Evolutionary conservation across 2,888 invertebrate species (phyloP).

Genomic region (Hyalella azteca): DNA sequence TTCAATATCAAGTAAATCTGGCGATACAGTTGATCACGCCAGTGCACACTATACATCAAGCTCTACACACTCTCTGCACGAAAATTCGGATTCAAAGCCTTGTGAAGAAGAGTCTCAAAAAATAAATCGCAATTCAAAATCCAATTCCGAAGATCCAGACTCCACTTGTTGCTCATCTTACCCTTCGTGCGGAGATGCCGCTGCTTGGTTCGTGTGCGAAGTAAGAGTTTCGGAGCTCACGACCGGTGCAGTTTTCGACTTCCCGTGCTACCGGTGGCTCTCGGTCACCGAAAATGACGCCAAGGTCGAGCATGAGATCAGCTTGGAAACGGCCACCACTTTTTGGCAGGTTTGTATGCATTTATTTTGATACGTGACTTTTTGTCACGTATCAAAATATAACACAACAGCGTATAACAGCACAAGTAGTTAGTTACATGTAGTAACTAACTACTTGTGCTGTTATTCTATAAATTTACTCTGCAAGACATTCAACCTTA

Average conservation of each 20-base stretch:
- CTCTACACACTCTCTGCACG: too few relatives aligned
- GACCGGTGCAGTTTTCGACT: slow-evolving; percentile 46
- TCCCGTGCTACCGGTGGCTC: slow-evolving; percentile 54
- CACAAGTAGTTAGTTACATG: too few relatives aligned
- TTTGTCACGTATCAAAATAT: too few relatives aligned
- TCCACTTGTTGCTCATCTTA: slow-evolving; percentile 16
- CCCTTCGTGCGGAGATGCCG: slow-evolving; percentile 3
- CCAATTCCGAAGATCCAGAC: neutral
- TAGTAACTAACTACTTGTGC: too few relatives aligned
- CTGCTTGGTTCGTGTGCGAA: slow-evolving; percentile 54
- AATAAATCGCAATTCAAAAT: neutral
- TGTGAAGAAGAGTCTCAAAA: neutral
- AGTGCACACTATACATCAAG: too few relatives aligned
- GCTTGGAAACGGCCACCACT: slow-evolving; percentile 50
- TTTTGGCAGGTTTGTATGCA: slow-evolving; percentile 48
- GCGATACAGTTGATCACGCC: too few relatives aligned
- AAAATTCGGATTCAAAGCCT: neutral
- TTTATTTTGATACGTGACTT: too few relatives aligned
- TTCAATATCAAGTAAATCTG: neutral
- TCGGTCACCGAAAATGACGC: slow-evolving; percentile 51
- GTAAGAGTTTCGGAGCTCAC: slow-evolving; percentile 51
- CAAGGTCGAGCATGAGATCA: slow-evolving; percentile 52
- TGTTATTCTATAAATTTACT: too few relatives aligned
- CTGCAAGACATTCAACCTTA: too few relatives aligned
- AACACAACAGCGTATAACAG: too few relatives aligned